Base-by-base conservation (phyloP, 2,888 invertebrate species). In the Eilema griseolum region DNA sequence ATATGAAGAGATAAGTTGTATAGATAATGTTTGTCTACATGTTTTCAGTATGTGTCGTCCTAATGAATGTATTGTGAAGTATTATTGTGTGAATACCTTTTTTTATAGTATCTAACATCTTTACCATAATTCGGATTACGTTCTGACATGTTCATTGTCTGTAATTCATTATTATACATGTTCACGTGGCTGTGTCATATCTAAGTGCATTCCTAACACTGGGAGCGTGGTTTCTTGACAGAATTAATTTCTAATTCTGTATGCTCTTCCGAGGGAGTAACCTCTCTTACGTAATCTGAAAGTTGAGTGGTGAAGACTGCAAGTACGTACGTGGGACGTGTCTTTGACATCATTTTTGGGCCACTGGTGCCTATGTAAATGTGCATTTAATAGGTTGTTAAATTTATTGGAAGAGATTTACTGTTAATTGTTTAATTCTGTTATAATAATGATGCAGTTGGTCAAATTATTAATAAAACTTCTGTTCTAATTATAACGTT, bases 381-480 rank as follows among this genome's bases (percentile, higher is more conserved):
- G 86, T 94, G 95, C 95, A 95, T 95, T 95, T 95, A 95, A 89
- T 95, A 94, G 92, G 85, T 93, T 94, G 93, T 95, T 95, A 93
- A 91, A 92, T 87, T 33, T 92, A 90, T 89, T 92, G 89, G 88
- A 90, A 92, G 91, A 93, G 86, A 85, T 94, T 91, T 92, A 94
- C 87, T 93, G 94, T 94, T 93, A 91, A 86, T 92, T 91, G 91
- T 93, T 93, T 90, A 88, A 89, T 89, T 89, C 88, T 90, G 89
- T 92, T 92, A 87, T 81, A 75, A 81, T 85, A 82, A 84, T 85
- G 81, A 86, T 86, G 79, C 88, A 86, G 86, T 90, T 88, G 85
- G 83, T 84, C 77, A 84, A 84, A 79, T 83, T 84, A 85, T 81
- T 74, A 65, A 73, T 69, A 66, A n/a, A 73, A 41, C 63, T 75